Evolutionary conservation across 2,888 invertebrate species (phyloP).

Genomic region (Phoenoteleia sp.): DNA sequence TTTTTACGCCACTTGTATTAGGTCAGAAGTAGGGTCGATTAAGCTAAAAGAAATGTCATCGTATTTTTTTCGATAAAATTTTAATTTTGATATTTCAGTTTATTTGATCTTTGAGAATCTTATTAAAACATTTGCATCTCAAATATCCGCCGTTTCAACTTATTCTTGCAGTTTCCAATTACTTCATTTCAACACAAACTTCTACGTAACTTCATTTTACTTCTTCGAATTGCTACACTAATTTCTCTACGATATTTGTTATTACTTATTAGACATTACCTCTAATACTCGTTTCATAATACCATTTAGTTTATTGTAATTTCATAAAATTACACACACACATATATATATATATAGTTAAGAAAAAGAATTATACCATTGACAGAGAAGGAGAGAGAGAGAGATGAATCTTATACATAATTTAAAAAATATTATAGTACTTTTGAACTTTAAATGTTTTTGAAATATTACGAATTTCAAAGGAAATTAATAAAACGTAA

Average conservation of each 20-base stretch:
- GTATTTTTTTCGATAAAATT: not conserved
- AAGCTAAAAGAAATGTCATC: no score
- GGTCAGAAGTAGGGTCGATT: no score
- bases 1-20: no score
- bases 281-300: not conserved
- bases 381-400: no score
- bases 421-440: no score
- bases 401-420: no score
- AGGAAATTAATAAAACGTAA: no score
- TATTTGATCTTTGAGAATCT: slow-evolving; percentile 44
- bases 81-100: slow-evolving; percentile 41
- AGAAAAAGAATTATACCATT: no score
- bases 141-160: slow-evolving; percentile 42
- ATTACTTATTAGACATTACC: slow-evolving; percentile 35
- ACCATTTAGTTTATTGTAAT: slow-evolving; percentile 5
- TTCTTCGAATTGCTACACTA: slow-evolving; percentile 41
- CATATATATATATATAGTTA: no score
- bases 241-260: slow-evolving; percentile 27
- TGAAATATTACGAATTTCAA: no score
- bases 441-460: no score
- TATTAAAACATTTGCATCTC: slow-evolving; percentile 53
- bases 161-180: slow-evolving; percentile 56
- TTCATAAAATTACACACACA: no score
- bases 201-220: slow-evolving; percentile 52
- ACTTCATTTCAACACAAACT: slow-evolving; percentile 40